Percentiles rank a stretch among this genome's conserved stretches.
phyloP scores from a whole-genome alignment of 1,140 invertebrate species.

The Drosophila micromelanica region DNA sequence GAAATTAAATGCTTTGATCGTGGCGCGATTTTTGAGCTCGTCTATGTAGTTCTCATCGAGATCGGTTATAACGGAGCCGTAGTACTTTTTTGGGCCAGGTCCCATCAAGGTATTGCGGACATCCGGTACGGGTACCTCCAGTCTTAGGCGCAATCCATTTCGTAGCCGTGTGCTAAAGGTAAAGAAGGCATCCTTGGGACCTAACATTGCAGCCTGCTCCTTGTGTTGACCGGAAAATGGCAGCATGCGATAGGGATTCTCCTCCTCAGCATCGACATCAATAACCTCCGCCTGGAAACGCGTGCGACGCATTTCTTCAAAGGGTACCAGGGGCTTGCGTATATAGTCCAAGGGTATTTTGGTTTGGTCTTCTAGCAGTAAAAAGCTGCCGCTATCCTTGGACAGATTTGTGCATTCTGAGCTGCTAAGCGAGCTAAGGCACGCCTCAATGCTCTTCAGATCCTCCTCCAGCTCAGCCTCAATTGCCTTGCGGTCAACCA shows the following conservation, averaged over 20 bases:
- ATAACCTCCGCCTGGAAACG: slow-evolving; percentile 73
- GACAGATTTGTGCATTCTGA: slow-evolving; percentile 77
- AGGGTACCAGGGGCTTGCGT: slow-evolving; percentile 75
- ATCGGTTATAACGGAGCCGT: slow-evolving; percentile 70
- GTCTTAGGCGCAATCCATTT: slow-evolving; percentile 67
- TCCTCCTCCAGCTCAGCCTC: slow-evolving; percentile 71
- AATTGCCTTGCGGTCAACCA: slow-evolving; percentile 59
- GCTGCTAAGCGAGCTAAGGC: slow-evolving; percentile 74
- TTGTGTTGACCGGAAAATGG: slow-evolving; percentile 75
- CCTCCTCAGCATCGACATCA: slow-evolving; percentile 65
- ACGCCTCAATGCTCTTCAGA: slow-evolving; percentile 73
- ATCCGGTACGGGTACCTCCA: slow-evolving; percentile 66
- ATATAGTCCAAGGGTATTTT: slow-evolving; percentile 81
- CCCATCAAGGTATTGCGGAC: slow-evolving; percentile 60
- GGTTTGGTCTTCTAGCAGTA: slow-evolving; percentile 67
- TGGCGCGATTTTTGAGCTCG: slow-evolving; percentile 72
- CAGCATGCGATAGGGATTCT: slow-evolving; percentile 68
- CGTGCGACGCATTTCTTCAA: slow-evolving; percentile 76
- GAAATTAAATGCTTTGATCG: slow-evolving; percentile 68
- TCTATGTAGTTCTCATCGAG: slow-evolving; percentile 81
- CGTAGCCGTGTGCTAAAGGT: slow-evolving; percentile 71
- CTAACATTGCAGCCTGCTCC: slow-evolving; percentile 61
- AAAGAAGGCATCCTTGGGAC: slow-evolving; percentile 72
- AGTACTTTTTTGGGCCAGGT: slow-evolving; percentile 41
- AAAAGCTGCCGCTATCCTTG: slow-evolving; percentile 76